These are phyloP conservation scores for Phrynocephalus guinanensis DNA, from an alignment of 2,797 vertebrate species.

Conservation along the genomic window DNA sequence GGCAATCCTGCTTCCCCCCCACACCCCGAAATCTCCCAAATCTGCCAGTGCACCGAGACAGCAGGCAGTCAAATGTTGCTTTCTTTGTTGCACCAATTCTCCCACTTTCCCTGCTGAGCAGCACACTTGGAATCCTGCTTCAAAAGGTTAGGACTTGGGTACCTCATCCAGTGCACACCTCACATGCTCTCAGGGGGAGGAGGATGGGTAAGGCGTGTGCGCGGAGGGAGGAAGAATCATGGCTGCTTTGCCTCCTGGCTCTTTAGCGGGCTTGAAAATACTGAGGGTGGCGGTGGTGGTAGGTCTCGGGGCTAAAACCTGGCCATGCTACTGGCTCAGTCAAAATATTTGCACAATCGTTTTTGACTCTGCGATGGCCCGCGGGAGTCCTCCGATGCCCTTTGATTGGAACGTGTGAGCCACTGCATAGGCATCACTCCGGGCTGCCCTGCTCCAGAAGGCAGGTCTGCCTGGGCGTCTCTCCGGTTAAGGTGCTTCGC, in stretches of 20 bases:
- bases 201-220: too few relatives aligned
- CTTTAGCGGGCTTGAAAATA: conserved; percentile 6
- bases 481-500: conserved; percentile 46
- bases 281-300: too few relatives aligned
- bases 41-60: background rate
- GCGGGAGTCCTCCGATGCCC: background rate
- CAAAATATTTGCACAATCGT: conserved; percentile 21
- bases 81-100: background rate
- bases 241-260: background rate
- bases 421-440: conserved; percentile 44
- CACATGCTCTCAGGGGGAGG: background rate
- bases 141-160: background rate
- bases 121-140: background rate
- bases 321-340: background rate
- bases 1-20: background rate
- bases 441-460: conserved; percentile 45
- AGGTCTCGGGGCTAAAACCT: background rate
- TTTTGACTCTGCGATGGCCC: background rate
- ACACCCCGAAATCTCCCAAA: too few relatives aligned
- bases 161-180: too few relatives aligned
- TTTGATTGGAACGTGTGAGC: background rate
- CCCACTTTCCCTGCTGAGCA: background rate
- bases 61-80: background rate
- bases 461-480: conserved; percentile 46
- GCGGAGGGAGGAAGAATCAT: background rate